Conservation (phyloP, 2,888 invertebrate species). For the Blastobasis lacticolella region DNA sequence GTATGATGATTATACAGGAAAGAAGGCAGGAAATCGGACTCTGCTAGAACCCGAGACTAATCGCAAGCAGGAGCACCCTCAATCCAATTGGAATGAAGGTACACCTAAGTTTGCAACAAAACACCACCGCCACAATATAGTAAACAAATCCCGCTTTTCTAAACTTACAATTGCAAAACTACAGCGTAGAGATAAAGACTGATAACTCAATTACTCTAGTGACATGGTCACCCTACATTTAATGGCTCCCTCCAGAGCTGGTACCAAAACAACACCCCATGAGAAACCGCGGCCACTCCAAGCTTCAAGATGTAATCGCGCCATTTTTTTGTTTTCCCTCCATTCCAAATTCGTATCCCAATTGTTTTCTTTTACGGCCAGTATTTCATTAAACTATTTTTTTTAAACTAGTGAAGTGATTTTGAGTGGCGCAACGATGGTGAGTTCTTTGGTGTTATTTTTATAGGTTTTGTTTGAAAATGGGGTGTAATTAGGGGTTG, state of each 20-base stretch:
- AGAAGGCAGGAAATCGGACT: too few species aligned
- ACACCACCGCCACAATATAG: too few species aligned
- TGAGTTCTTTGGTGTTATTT: constrained; percentile 43
- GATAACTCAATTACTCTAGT: not conserved
- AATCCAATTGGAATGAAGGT: too few species aligned
- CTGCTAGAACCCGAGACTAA: too few species aligned
- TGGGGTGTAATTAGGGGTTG: constrained; percentile 36
- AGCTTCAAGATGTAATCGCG: constrained; percentile 69
- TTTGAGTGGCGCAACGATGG: constrained; percentile 51
- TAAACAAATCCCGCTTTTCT: too few species aligned
- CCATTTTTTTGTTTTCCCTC: constrained; percentile 61
- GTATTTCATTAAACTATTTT: constrained; percentile 41
- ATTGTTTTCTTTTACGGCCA: constrained; percentile 59
- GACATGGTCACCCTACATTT: constrained; percentile 25
- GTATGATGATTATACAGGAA: too few species aligned
- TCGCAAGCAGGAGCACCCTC: too few species aligned
- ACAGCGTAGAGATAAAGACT: too few species aligned
- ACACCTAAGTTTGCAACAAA: too few species aligned
- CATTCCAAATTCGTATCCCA: constrained; percentile 37
- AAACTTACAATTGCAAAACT: too few species aligned
- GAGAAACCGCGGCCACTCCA: constrained; percentile 60
- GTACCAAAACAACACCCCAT: constrained; percentile 71
- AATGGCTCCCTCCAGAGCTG: constrained; percentile 59
- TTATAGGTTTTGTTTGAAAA: constrained; percentile 21
- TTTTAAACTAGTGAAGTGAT: constrained; percentile 38